Percentiles rank a stretch among this genome's conserved stretches.
phyloP scores from a whole-genome alignment of 2,797 vertebrate genomes.

The Arrhamphus sclerolepis region DNA sequence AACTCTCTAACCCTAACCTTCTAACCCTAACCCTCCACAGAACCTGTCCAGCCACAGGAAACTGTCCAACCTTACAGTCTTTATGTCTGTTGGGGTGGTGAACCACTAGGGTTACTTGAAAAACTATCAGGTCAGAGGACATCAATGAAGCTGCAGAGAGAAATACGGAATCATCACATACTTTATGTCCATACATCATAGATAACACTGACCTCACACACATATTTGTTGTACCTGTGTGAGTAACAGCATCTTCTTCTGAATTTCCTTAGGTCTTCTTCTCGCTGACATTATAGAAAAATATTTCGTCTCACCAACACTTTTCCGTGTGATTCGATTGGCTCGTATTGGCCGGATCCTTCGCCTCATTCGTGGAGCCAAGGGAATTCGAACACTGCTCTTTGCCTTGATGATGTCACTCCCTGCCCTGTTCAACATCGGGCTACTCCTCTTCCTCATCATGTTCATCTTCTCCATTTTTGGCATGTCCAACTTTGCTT shows the following conservation, averaged over 20 bases:
- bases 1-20: too few relatives aligned
- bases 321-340: slow-evolving; percentile 94
- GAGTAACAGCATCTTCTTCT: neutral
- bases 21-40: too few relatives aligned
- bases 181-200: too few relatives aligned
- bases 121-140: too few relatives aligned
- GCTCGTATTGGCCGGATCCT: slow-evolving; percentile 91
- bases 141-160: too few relatives aligned
- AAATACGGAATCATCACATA: too few relatives aligned
- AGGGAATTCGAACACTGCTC: slow-evolving; percentile 92
- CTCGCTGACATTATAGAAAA: slow-evolving; percentile 93
- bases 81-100: too few relatives aligned
- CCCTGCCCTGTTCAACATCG: slow-evolving; percentile 96
- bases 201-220: too few relatives aligned
- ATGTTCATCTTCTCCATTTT: slow-evolving; percentile 99
- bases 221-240: too few relatives aligned
- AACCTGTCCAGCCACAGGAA: too few relatives aligned
- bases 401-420: slow-evolving; percentile 98
- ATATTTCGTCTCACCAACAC: slow-evolving; percentile 92
- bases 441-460: slow-evolving; percentile 93
- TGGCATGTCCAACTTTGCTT: slow-evolving; percentile 96
- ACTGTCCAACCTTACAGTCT: too few relatives aligned
- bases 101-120: too few relatives aligned
- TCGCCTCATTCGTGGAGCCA: slow-evolving; percentile 91
- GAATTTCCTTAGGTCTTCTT: slow-evolving; percentile 81